Percentiles rank a stretch among this genome's conserved stretches.
Evolutionary conservation across 1,140 invertebrate genomes (phyloP).

Genomic region (Conus betulinus): DNA sequence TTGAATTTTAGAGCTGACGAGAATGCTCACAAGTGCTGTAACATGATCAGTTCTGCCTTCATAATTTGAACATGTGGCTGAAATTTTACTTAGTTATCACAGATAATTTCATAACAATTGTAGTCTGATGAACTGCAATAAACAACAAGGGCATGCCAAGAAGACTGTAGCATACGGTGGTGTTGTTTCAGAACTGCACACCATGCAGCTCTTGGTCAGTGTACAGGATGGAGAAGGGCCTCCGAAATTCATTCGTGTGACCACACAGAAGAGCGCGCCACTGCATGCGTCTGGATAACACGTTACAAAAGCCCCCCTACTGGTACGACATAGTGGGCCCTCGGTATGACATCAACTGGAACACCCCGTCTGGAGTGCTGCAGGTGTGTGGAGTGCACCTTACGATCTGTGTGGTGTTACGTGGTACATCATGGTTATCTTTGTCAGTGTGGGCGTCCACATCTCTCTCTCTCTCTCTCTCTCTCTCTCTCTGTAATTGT

Average conservation of each 20-base stretch:
- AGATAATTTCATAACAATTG: not conserved
- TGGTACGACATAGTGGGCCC: constrained; percentile 29
- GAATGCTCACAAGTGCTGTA: not conserved
- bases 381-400: not conserved
- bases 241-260: not conserved
- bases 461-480: too few relatives aligned
- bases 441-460: too few relatives aligned
- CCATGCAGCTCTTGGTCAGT: constrained; percentile 20
- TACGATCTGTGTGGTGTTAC: too few relatives aligned
- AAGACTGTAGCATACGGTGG: not conserved
- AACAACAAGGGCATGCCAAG: too few relatives aligned
- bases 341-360: not conserved
- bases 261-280: constrained; percentile 13
- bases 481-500: too few relatives aligned
- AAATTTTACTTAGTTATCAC: not conserved
- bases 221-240: not conserved
- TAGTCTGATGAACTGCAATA: too few relatives aligned
- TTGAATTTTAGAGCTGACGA: not conserved
- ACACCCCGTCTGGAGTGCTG: constrained; percentile 9
- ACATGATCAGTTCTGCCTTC: not conserved
- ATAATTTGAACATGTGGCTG: not conserved
- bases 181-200: constrained; percentile 1
- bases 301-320: not conserved
- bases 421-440: too few relatives aligned
- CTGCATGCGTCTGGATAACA: constrained; percentile 27